A percentile compares a stretch with the other conserved stretches of the same genome.
Evolutionary conservation across 2,888 invertebrate species (phyloP).

Genomic region (Drosophila sordidula): DNA sequence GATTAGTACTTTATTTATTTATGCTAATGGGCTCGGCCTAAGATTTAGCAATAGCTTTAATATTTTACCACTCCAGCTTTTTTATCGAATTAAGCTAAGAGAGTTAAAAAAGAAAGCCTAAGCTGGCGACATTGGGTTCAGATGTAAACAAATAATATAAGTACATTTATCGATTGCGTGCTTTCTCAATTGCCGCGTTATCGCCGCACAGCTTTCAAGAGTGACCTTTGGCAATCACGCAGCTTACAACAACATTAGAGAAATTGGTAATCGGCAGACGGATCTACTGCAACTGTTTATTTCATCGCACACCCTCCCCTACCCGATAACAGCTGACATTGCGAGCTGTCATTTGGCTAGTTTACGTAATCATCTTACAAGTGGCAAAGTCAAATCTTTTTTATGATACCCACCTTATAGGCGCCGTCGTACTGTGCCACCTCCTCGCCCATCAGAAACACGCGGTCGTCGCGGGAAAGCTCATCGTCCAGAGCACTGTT

Average conservation of each 20-base stretch:
- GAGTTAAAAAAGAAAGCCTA: no score
- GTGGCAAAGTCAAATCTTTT: conserved; percentile 33
- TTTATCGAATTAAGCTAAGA: no score
- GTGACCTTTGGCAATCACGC: conserved; percentile 50
- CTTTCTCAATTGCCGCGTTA: conserved; percentile 18
- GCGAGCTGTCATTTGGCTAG: conserved; percentile 48
- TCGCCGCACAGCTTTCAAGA: conserved; percentile 13
- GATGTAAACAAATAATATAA: conserved; percentile 21
- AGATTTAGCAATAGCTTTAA: no score
- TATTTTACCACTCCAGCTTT: no score
- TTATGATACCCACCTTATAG: conserved; percentile 91
- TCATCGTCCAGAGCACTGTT: conserved; percentile 99
- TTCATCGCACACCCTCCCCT: conserved; percentile 8
- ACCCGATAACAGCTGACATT: conserved; percentile 31
- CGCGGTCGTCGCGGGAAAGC: conserved; percentile 95
- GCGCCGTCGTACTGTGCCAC: conserved; percentile 99
- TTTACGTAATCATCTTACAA: conserved; percentile 79
- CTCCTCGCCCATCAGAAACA: conserved; percentile 97
- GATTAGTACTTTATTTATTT: no score
- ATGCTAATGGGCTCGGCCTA: no score
- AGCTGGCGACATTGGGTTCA: no score
- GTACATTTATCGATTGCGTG: conserved; percentile 9
- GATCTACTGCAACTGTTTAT: conserved; percentile 5
- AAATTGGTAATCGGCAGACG: conserved; percentile 32
- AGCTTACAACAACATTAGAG: conserved; percentile 5